Conservation (phyloP, 1,140 invertebrate species). For the Propsilocerus akamusi region DNA sequence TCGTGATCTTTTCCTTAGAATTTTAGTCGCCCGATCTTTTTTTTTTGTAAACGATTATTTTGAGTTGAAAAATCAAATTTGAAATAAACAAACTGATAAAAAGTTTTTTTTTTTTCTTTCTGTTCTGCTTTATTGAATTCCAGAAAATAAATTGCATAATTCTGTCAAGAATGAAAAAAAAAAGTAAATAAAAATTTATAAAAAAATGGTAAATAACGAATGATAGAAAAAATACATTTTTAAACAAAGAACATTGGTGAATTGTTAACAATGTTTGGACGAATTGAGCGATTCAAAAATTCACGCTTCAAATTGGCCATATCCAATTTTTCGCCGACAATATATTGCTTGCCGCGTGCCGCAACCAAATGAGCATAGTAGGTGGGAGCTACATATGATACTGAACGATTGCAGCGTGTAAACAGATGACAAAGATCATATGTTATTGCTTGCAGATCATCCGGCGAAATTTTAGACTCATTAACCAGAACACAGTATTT, state of each 20-base stretch:
- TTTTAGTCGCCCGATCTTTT: too few relatives aligned
- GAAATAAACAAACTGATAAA: too few relatives aligned
- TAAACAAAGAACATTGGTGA: slow-evolving; percentile 26
- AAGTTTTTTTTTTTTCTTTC: too few relatives aligned
- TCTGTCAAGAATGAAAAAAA: too few relatives aligned
- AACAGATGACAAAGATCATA: slow-evolving; percentile 82
- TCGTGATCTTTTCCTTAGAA: too few relatives aligned
- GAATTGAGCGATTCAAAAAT: neutral
- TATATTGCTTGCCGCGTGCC: slow-evolving; percentile 45
- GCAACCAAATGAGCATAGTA: slow-evolving; percentile 91
- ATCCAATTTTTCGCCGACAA: slow-evolving; percentile 27
- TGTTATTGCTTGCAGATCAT: slow-evolving; percentile 65
- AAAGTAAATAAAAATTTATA: too few relatives aligned
- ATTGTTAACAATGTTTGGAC: slow-evolving; percentile 8
- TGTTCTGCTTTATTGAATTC: too few relatives aligned
- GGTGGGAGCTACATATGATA: slow-evolving; percentile 83
- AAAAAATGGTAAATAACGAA: too few relatives aligned
- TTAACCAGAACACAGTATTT: slow-evolving; percentile 76
- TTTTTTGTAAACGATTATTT: too few relatives aligned
- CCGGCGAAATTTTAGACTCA: slow-evolving; percentile 48
- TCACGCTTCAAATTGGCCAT: neutral
- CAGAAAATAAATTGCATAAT: too few relatives aligned
- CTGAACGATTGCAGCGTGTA: slow-evolving; percentile 64
- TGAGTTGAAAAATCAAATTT: too few relatives aligned
- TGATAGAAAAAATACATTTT: slow-evolving; percentile 5